These are phyloP conservation scores for Julus scandinavius DNA, from an alignment of 2,888 invertebrate genomes.

Conservation along the genomic window DNA sequence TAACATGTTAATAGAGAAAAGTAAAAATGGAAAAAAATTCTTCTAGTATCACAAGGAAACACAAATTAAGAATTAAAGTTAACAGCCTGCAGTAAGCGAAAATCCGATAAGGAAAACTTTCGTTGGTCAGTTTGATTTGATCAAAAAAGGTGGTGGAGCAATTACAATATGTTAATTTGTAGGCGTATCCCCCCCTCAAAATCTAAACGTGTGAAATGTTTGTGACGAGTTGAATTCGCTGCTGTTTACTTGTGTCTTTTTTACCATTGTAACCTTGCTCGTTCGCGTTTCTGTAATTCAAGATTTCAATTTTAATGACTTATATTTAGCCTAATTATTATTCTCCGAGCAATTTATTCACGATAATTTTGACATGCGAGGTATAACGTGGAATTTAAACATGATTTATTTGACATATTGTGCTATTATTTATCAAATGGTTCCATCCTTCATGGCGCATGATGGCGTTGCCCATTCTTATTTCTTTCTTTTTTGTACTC, in stretches of 20 bases:
- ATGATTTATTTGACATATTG: conserved; percentile 37
- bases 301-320: conserved; percentile 14
- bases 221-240: background rate
- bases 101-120: background rate
- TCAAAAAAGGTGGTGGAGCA: background rate
- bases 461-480: background rate
- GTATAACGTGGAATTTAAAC: conserved; percentile 31
- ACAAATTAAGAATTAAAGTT: no score
- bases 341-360: background rate
- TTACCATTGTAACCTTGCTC: background rate
- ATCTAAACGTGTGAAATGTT: background rate
- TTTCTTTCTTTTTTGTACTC: background rate
- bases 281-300: background rate
- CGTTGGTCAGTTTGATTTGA: background rate
- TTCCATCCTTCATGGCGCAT: conserved; percentile 17
- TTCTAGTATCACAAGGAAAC: no score
- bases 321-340: background rate
- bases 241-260: background rate
- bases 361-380: conserved; percentile 19
- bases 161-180: conserved; percentile 8
- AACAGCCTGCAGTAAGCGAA: background rate
- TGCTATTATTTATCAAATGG: conserved; percentile 34
- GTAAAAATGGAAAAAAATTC: no score
- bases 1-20: no score
- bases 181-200: background rate